phyloP scores from a whole-genome alignment of 2,888 invertebrate genomes.

The Oscheius sp. region DNA sequence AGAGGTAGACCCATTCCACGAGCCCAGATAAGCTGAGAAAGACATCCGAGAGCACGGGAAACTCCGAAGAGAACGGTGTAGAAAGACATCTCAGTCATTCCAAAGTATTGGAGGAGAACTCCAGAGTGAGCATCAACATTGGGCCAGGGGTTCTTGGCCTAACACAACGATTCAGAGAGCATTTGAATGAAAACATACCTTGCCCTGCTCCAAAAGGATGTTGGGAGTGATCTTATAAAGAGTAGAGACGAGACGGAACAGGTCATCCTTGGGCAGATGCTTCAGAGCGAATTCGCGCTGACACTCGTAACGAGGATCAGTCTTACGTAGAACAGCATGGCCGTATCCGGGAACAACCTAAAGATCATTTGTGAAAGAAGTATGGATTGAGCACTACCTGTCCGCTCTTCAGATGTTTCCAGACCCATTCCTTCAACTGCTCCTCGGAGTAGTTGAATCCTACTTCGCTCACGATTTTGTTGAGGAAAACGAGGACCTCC shows the following conservation, averaged over 20 bases:
- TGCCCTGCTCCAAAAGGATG: conserved; percentile 90
- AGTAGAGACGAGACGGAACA: conserved; percentile 90
- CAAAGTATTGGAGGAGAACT: conserved; percentile 89
- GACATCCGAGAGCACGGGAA: conserved; percentile 86
- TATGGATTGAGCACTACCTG: conserved; percentile 77
- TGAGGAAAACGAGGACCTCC: conserved; percentile 92
- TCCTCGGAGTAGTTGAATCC: conserved; percentile 88
- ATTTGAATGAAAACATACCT: conserved; percentile 74
- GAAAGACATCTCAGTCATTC: conserved; percentile 90
- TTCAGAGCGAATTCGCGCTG: conserved; percentile 94
- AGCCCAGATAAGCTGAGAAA: conserved; percentile 85
- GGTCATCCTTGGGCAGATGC: conserved; percentile 87
- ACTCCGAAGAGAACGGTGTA: conserved; percentile 94
- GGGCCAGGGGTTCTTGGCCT: conserved; percentile 96
- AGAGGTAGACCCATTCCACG: conserved; percentile 87
- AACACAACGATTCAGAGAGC: conserved; percentile 16
- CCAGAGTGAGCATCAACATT: conserved; percentile 98
- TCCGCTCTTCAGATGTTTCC: conserved; percentile 94
- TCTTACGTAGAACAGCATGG: conserved; percentile 93
- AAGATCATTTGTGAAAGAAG: conserved; percentile 8
- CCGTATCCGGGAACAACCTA: conserved; percentile 95
- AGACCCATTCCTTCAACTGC: conserved; percentile 92
- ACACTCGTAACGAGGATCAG: conserved; percentile 91
- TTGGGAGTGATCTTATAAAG: conserved; percentile 93
- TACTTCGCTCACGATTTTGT: conserved; percentile 87